Evolutionary conservation across 2,797 vertebrate genomes (phyloP).

Genomic region (Decapterus maruadsi): DNA sequence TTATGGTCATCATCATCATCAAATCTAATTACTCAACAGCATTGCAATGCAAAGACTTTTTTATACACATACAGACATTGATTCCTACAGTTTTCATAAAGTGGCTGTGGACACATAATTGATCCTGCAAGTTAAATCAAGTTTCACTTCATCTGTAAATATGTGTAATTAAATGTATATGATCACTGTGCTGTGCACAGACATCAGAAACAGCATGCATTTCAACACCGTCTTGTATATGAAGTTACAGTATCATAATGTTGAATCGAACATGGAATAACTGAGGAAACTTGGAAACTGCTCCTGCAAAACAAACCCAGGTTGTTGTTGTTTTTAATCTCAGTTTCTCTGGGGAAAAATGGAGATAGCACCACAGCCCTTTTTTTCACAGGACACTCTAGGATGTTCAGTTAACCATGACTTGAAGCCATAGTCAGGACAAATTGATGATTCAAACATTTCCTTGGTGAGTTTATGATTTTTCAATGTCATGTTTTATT

Average conservation of each 20-base stretch:
- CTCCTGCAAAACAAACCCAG: not conserved
- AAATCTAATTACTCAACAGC: constrained; percentile 9
- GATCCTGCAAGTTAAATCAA: constrained; percentile 12
- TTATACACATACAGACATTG: not conserved
- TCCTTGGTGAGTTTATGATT: constrained; percentile 14
- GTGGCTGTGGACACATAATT: constrained; percentile 9
- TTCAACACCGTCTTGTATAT: constrained; percentile 27
- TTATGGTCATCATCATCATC: constrained; percentile 15
- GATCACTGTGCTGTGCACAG: constrained; percentile 43
- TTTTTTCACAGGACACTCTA: not conserved
- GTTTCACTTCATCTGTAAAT: constrained; percentile 75
- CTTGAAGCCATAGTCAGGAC: constrained; percentile 53
- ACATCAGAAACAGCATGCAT: constrained; percentile 24
- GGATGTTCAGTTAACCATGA: constrained; percentile 16
- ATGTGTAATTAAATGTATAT: constrained; percentile 58
- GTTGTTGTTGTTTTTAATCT: no score
- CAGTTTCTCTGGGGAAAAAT: no score
- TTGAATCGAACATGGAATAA: constrained; percentile 19
- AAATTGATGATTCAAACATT: constrained; percentile 25
- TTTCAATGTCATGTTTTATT: constrained; percentile 15
- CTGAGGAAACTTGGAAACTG: not conserved
- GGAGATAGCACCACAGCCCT: not conserved
- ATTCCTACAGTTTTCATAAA: constrained; percentile 16
- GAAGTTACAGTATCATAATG: constrained; percentile 9
- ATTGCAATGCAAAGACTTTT: constrained; percentile 7